Conservation (phyloP, 1,140 invertebrate genomes). For the Liolophura sinensis region DNA sequence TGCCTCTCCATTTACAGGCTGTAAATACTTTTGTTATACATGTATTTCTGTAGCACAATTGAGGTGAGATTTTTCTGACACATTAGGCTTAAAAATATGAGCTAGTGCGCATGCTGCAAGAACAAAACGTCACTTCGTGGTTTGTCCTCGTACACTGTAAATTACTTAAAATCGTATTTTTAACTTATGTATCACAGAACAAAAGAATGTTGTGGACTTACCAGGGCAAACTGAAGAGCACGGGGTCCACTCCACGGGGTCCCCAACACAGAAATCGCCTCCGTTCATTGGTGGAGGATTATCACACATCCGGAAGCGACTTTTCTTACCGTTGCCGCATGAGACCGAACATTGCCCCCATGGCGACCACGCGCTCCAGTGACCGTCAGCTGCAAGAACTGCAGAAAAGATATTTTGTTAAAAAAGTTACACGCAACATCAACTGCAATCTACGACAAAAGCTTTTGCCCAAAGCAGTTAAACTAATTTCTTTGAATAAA, state of each 20-base stretch:
- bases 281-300: slow-evolving; percentile 41
- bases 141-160: too few species aligned
- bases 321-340: slow-evolving; percentile 42
- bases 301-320: slow-evolving; percentile 40
- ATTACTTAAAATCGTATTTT: too few species aligned
- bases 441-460: too few species aligned
- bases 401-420: neutral
- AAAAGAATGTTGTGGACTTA: slow-evolving; percentile 12
- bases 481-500: too few species aligned
- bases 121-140: too few species aligned
- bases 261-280: slow-evolving; percentile 38
- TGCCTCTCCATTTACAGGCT: neutral
- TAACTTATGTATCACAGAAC: too few species aligned
- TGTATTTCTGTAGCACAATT: slow-evolving; percentile 4
- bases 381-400: slow-evolving; percentile 41
- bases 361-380: slow-evolving; percentile 42
- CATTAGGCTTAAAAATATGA: too few species aligned
- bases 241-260: slow-evolving; percentile 26
- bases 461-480: too few species aligned
- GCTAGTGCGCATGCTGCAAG: too few species aligned
- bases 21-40: neutral
- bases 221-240: slow-evolving; percentile 34
- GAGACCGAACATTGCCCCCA: slow-evolving; percentile 45
- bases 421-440: too few species aligned
- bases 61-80: neutral